Evolutionary conservation across 2,797 vertebrate species (phyloP).

Genomic region (Bradypodion ventrale): DNA sequence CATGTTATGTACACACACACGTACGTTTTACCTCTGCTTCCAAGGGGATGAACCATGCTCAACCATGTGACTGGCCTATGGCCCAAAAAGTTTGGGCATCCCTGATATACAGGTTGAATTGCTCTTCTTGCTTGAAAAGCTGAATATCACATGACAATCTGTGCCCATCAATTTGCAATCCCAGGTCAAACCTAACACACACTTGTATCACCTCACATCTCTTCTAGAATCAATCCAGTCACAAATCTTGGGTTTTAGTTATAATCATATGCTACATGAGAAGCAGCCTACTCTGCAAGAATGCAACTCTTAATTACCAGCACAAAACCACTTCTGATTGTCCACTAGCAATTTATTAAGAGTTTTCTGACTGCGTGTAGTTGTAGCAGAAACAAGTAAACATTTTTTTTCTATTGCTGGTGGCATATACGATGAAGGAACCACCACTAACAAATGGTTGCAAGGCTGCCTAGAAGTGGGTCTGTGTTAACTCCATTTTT

Average conservation of each 20-base stretch:
- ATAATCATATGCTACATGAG: not conserved
- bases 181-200: not conserved
- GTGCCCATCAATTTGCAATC: not conserved
- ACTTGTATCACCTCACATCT: not conserved
- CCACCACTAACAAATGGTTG: too few relatives aligned
- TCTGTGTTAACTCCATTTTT: too few relatives aligned
- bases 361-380: slow-evolving; percentile 14
- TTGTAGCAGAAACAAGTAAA: slow-evolving; percentile 27
- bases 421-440: too few relatives aligned
- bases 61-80: too few relatives aligned
- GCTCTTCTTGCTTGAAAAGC: not conserved
- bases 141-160: not conserved
- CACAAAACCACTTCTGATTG: not conserved
- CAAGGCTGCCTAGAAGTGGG: too few relatives aligned
- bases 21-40: too few relatives aligned
- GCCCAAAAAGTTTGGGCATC: too few relatives aligned
- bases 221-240: not conserved
- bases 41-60: too few relatives aligned
- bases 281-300: not conserved
- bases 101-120: not conserved
- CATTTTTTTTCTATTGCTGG: not conserved
- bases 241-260: not conserved
- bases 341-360: not conserved
- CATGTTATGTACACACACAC: too few relatives aligned
- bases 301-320: slow-evolving; percentile 9